These are phyloP conservation scores for Eulemur rubriventer DNA, from an alignment of 2,797 vertebrate genomes.

Conservation along the genomic window DNA sequence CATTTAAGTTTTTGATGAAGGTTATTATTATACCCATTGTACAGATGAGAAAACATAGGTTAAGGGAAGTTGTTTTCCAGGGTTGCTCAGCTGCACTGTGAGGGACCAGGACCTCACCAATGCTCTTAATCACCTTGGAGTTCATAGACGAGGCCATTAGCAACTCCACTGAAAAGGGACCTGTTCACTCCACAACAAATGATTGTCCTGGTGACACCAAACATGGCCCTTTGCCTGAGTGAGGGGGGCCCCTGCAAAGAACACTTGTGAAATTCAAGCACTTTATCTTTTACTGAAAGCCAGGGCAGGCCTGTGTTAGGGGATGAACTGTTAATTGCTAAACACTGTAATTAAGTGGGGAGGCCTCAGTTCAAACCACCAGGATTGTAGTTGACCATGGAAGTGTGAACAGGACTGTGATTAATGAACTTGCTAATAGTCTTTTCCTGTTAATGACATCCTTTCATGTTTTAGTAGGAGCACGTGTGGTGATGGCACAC, in stretches of 20 bases:
- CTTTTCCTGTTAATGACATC: conserved; percentile 19
- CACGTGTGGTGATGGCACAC: background rate
- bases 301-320: background rate
- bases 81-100: background rate
- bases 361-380: background rate
- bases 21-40: background rate
- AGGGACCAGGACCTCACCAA: background rate
- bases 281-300: conserved; percentile 30
- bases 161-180: background rate
- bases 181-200: background rate
- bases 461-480: background rate
- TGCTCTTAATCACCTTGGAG: background rate
- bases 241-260: background rate
- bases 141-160: background rate
- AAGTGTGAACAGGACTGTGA: conserved; percentile 56
- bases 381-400: background rate
- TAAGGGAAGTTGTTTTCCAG: background rate
- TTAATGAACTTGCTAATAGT: conserved; percentile 58
- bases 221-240: background rate
- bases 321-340: conserved; percentile 40
- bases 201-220: background rate
- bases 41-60: background rate
- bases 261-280: background rate
- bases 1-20: background rate
- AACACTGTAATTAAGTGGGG: conserved; percentile 50